phyloP scores from a whole-genome alignment of 1,140 invertebrate genomes.

The Drosophila sulfurigaster region DNA sequence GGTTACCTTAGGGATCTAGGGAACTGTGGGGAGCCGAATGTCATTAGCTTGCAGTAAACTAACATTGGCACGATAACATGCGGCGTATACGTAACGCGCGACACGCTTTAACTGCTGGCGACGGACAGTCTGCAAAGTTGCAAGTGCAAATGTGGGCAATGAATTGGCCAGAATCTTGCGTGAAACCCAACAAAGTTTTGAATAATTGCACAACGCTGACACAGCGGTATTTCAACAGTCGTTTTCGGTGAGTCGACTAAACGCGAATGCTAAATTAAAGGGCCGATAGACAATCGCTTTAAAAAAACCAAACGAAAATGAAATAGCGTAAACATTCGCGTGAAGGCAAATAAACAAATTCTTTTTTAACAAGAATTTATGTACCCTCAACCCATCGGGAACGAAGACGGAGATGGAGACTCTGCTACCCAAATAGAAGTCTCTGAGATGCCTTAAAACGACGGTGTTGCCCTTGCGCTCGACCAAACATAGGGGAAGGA shows the following conservation, averaged over 20 bases:
- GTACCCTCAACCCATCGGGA: background rate
- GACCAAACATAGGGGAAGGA: background rate
- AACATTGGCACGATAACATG: constrained; percentile 13
- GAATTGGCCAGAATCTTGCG: constrained; percentile 47
- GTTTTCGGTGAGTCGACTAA: constrained; percentile 31
- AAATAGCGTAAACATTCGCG: constrained; percentile 1
- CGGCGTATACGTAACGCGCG: constrained; percentile 55
- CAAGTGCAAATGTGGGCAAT: constrained; percentile 59
- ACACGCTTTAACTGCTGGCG: constrained; percentile 21
- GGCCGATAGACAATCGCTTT: constrained; percentile 12
- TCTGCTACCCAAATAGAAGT: background rate
- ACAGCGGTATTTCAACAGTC: constrained; percentile 34
- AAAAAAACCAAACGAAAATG: background rate
- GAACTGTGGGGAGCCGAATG: constrained; percentile 9
- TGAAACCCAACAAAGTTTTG: constrained; percentile 15
- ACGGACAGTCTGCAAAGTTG: constrained; percentile 59
- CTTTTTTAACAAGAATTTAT: constrained; percentile 23
- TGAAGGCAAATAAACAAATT: constrained; percentile 17
- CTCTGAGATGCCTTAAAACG: constrained; percentile 15
- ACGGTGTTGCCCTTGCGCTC: background rate
- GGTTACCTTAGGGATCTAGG: background rate
- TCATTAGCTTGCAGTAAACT: constrained; percentile 29
- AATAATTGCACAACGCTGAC: constrained; percentile 67
- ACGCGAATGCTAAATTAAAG: constrained; percentile 6
- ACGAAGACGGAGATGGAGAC: background rate